Base-by-base conservation (phyloP, 2,797 vertebrate species). In the Meda fulgida region DNA sequence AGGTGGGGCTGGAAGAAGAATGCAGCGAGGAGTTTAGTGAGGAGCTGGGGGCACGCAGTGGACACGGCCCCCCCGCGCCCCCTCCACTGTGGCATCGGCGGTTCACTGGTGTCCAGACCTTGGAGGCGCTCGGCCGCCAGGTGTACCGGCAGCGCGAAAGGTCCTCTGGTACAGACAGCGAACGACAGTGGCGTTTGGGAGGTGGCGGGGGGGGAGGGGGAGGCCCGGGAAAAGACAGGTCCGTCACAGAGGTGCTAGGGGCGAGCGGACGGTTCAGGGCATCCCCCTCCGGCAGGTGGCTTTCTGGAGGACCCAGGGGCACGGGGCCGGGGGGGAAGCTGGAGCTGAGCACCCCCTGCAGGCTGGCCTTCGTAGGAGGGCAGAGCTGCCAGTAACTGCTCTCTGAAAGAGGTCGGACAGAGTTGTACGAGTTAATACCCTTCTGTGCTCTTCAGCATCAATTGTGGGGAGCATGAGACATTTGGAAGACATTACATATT, bases 91-190 rank as follows among this genome's bases (percentile, higher is more conserved):
- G 90, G 69, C 92, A 86, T 92, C n/a, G 96, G 78, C 96, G 96
- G 87, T 97, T 97, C 91, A 97, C 96, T 7, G 97, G 97, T 84
- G 96, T 97, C 97, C 97, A 97, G 90, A 97, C 96, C 89, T 96
- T 95, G 18, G 97, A 97, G 80, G 97, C 97, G 87, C 96, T 96
- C 21, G 97, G 97, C 85, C 96, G 93, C 97, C 97, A 97, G 82
- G 96, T 96, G 79, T 97, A 96, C 90, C 96, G 96, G 94, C 97
- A 98, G 88, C 95, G 96, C 26, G 97, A 97, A 91, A 97, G 93
- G 93, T 97, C 97, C 94, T 97, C 97, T 5, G 97, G 96, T 89
- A 97, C 96, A 63, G 97, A 97, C 90, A 97, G 95, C 3, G 96
- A 97, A 86, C 96, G 96, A 91, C 97, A 97, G 94, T 97, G 96